Percentiles rank a stretch among this genome's conserved stretches.
Evolutionary conservation across 64 coral and sea anemone species (phyloP).

Genomic region (Pocillopora damicornis): DNA sequence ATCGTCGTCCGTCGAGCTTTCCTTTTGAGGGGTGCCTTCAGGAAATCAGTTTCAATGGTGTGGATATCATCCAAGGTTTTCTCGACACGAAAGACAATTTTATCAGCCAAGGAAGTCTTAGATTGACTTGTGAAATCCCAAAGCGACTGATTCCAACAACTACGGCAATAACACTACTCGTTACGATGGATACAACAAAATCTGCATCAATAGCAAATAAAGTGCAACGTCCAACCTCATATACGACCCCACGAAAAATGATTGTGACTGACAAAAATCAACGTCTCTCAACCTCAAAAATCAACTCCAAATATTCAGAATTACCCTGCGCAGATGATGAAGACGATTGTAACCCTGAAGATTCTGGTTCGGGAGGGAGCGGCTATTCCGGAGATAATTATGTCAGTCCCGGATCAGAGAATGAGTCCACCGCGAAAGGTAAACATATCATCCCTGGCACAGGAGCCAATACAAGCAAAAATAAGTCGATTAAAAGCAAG

Average conservation of each 20-base stretch:
- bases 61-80: slow-evolving; percentile 18
- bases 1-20: background rate
- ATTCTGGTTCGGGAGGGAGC: slow-evolving; percentile 4
- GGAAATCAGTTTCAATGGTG: slow-evolving; percentile 8
- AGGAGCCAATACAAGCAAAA: background rate
- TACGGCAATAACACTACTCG: too few species aligned
- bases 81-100: background rate
- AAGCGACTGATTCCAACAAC: background rate
- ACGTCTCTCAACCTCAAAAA: background rate
- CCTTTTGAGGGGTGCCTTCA: slow-evolving; percentile 26
- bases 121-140: background rate
- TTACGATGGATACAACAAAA: background rate
- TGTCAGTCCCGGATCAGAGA: background rate
- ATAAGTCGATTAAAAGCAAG: background rate
- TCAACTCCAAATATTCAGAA: background rate
- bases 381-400: background rate
- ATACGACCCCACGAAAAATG: background rate
- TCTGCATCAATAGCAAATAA: background rate
- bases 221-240: background rate
- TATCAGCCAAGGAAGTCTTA: background rate
- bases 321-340: slow-evolving; percentile 17
- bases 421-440: background rate
- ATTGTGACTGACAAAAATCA: background rate
- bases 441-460: background rate
- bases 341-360: slow-evolving; percentile 4